A percentile compares a stretch with the other conserved stretches of the same genome.
Conservation (phyloP, 2,113 vertebrate species). For the Paramisgurnus dabryanus region DNA sequence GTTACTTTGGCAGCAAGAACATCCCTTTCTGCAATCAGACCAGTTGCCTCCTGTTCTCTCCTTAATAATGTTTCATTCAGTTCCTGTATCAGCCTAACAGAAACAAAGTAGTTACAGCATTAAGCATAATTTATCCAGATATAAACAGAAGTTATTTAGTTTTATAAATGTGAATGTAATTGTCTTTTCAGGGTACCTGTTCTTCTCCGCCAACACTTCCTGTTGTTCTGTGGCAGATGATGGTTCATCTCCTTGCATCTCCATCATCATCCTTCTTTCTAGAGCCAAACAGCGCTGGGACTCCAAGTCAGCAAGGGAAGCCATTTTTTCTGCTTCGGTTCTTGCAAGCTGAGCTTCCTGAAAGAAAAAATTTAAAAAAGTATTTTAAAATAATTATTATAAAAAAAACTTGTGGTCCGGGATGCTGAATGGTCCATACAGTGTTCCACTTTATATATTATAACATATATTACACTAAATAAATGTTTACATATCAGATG, state of each 20-base stretch:
- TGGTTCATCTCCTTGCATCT: slow-evolving; percentile 49
- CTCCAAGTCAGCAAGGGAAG: slow-evolving; percentile 74
- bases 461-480: no score
- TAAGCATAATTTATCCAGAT: neutral
- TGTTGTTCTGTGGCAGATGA: slow-evolving; percentile 24
- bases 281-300: slow-evolving; percentile 76
- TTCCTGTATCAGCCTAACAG: slow-evolving; percentile 78
- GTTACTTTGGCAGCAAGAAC: slow-evolving; percentile 61
- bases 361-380: neutral
- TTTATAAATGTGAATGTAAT: neutral
- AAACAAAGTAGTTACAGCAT: neutral
- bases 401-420: no score
- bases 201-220: slow-evolving; percentile 63
- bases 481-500: no score
- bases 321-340: slow-evolving; percentile 76
- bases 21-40: slow-evolving; percentile 69
- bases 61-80: slow-evolving; percentile 68
- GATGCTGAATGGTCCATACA: no score
- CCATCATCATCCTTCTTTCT: slow-evolving; percentile 75
- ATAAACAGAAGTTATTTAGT: neutral
- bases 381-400: no score
- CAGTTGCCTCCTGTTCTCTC: slow-evolving; percentile 65
- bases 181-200: slow-evolving; percentile 70
- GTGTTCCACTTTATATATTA: no score
- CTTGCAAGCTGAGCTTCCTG: slow-evolving; percentile 84